phyloP scores from a whole-genome alignment of 30 jellyfish, hydroid and myxozoan genomes.

The Phacellophora camtschatica region DNA sequence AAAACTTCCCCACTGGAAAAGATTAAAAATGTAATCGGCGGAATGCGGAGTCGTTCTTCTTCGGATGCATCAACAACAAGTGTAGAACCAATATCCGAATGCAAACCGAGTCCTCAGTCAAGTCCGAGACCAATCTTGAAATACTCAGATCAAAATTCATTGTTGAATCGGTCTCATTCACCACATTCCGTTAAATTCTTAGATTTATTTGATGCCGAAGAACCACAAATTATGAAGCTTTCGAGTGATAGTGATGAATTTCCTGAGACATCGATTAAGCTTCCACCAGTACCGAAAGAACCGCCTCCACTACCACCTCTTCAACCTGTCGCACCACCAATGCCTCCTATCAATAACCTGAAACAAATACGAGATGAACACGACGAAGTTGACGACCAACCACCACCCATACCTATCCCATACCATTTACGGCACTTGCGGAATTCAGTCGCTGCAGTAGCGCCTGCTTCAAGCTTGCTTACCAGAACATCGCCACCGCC shows the following conservation, averaged over 20 bases:
- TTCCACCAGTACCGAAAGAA: constrained; percentile 33
- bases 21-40: constrained; percentile 56
- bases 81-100: neutral
- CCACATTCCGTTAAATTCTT: constrained; percentile 48
- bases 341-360: constrained; percentile 2
- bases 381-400: neutral
- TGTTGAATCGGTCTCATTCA: constrained; percentile 43
- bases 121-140: constrained; percentile 62
- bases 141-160: neutral
- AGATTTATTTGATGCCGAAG: constrained; percentile 8
- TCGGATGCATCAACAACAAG: constrained; percentile 74
- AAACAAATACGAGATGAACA: neutral
- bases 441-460: too few species aligned
- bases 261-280: neutral
- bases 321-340: constrained; percentile 39
- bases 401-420: constrained; percentile 5
- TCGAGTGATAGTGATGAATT: constrained; percentile 43
- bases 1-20: constrained; percentile 58
- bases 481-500: neutral
- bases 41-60: constrained; percentile 74
- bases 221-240: constrained; percentile 31
- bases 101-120: neutral
- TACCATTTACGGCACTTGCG: neutral
- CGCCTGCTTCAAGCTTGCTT: neutral
- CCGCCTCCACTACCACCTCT: constrained; percentile 34